phyloP scores from a whole-genome alignment of 2,888 invertebrate species.

The Ectemnius lituratus region DNA sequence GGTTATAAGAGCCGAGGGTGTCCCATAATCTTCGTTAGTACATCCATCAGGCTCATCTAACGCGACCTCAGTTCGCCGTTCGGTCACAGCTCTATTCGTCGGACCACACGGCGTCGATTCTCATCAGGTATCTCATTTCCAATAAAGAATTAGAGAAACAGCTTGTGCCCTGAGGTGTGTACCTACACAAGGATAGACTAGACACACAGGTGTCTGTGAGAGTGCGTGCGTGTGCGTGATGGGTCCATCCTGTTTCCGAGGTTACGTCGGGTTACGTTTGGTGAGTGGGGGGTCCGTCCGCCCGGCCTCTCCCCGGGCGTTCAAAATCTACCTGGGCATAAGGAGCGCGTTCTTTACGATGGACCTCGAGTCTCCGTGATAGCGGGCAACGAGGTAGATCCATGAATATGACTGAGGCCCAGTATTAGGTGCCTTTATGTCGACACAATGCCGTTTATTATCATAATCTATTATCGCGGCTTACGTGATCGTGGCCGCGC shows the following conservation, averaged over 20 bases:
- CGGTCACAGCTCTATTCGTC: too few relatives aligned
- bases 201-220: background rate
- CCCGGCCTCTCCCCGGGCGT: conserved; percentile 2
- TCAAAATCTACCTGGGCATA: conserved; percentile 46
- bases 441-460: conserved; percentile 73
- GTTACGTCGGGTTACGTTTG: conserved; percentile 13
- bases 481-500: conserved; percentile 58
- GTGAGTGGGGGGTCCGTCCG: conserved; percentile 1
- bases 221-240: background rate
- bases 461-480: conserved; percentile 74
- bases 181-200: too few relatives aligned
- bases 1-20: too few relatives aligned
- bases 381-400: conserved; percentile 44
- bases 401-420: conserved; percentile 56
- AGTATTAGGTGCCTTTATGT: conserved; percentile 65
- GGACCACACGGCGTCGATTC: background rate
- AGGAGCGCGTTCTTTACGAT: conserved; percentile 53
- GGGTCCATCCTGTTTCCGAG: background rate
- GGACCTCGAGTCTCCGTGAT: conserved; percentile 35
- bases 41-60: too few relatives aligned
- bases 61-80: too few relatives aligned
- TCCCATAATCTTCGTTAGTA: too few relatives aligned
- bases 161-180: too few relatives aligned
- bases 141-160: conserved; percentile 6
- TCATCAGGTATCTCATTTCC: background rate